phyloP scores from a whole-genome alignment of 2,113 vertebrate genomes.

The Percopsis transmontana region DNA sequence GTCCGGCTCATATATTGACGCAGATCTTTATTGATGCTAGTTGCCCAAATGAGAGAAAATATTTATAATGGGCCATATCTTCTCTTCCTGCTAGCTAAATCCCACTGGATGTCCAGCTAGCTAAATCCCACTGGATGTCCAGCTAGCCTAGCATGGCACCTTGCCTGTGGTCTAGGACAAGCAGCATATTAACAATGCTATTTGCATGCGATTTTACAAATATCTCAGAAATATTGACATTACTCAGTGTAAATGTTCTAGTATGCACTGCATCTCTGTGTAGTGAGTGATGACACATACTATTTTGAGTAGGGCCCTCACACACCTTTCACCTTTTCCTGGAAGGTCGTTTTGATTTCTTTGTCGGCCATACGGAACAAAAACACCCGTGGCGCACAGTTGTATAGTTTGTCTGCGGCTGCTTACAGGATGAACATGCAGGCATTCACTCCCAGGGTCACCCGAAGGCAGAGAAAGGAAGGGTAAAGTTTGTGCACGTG shows the following conservation, averaged over 20 bases:
- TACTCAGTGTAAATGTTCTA: conserved; percentile 30
- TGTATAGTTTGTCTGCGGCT: conserved; percentile 41
- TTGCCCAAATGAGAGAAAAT: conserved; percentile 32
- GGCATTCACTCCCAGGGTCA: conserved; percentile 29
- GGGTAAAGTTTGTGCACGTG: conserved; percentile 2
- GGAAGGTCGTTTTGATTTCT: conserved; percentile 41
- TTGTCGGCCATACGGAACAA: conserved; percentile 14
- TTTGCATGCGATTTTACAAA: conserved; percentile 59
- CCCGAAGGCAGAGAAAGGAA: conserved; percentile 31
- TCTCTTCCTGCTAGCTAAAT: not conserved
- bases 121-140: conserved; percentile 1
- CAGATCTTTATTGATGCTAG: not conserved
- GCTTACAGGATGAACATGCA: conserved; percentile 28
- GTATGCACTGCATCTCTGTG: conserved; percentile 34
- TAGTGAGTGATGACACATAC: conserved; percentile 19
- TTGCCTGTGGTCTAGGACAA: conserved; percentile 23
- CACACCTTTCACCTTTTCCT: conserved; percentile 33
- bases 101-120: conserved; percentile 3
- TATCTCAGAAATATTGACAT: conserved; percentile 29
- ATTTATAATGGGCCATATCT: conserved; percentile 31
- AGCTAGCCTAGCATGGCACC: conserved; percentile 9
- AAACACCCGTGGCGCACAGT: conserved; percentile 6
- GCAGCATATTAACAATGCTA: conserved; percentile 50
- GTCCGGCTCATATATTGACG: conserved; percentile 23
- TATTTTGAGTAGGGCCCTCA: conserved; percentile 42